These are phyloP conservation scores for Cryptocephalus primarius DNA, from an alignment of 2,888 invertebrate genomes.

Conservation along the genomic window DNA sequence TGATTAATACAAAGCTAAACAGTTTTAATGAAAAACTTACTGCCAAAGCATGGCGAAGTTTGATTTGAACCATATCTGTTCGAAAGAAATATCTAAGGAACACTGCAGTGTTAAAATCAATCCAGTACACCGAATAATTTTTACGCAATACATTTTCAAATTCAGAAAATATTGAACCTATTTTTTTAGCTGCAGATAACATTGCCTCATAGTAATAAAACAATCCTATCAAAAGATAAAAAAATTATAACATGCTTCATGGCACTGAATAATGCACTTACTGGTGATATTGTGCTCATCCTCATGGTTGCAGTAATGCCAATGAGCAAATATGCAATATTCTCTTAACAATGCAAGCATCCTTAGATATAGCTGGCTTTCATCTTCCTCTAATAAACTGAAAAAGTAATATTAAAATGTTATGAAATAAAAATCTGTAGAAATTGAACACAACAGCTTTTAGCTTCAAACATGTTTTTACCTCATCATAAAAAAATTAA, in stretches of 20 bases:
- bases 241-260: slow-evolving; percentile 1
- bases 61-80: slow-evolving; percentile 25
- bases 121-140: slow-evolving; percentile 55
- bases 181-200: slow-evolving; percentile 46
- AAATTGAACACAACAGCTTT: no score
- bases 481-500: no score
- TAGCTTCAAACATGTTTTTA: no score
- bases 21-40: slow-evolving; percentile 12
- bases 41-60: slow-evolving; percentile 23
- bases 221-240: slow-evolving; percentile 35
- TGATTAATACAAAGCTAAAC: not conserved
- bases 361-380: slow-evolving; percentile 47
- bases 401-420: slow-evolving; percentile 7
- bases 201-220: slow-evolving; percentile 53
- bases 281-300: slow-evolving; percentile 22
- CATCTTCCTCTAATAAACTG: slow-evolving; percentile 30
- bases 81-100: slow-evolving; percentile 39
- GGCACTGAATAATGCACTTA: slow-evolving; percentile 12
- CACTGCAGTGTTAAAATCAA: slow-evolving; percentile 54
- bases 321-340: slow-evolving; percentile 53
- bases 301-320: slow-evolving; percentile 27
- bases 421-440: not conserved
- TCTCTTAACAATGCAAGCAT: slow-evolving; percentile 52
- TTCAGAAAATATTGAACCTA: slow-evolving; percentile 47
- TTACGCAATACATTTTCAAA: slow-evolving; percentile 49